Percentiles rank a stretch among this genome's conserved stretches.
Conservation (phyloP, 1,140 invertebrate genomes). For the Heliconius congener region DNA sequence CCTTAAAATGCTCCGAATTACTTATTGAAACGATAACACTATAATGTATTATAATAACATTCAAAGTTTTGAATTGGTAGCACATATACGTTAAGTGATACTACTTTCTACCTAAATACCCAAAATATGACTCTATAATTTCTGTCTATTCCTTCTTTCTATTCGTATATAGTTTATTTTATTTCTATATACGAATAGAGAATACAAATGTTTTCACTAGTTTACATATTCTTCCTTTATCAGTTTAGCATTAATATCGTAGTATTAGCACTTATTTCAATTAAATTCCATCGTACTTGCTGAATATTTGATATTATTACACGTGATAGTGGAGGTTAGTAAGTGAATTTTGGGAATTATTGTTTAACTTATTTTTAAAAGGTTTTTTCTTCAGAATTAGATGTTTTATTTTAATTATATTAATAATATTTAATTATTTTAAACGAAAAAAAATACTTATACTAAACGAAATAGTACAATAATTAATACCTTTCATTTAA, state of each 20-base stretch:
- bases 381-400: neutral
- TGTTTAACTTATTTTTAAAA: neutral
- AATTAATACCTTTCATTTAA: neutral
- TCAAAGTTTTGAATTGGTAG: neutral
- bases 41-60: neutral
- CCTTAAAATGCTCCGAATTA: too few relatives aligned
- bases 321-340: neutral
- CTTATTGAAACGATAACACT: too few relatives aligned
- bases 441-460: neutral
- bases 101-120: neutral
- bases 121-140: too few relatives aligned
- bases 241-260: neutral
- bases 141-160: too few relatives aligned
- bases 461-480: neutral
- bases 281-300: neutral
- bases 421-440: neutral
- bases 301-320: neutral
- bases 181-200: too few relatives aligned
- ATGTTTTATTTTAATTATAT: neutral
- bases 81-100: neutral
- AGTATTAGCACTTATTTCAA: conserved; percentile 12
- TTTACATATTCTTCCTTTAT: neutral
- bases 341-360: neutral
- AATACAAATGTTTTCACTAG: neutral
- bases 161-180: too few relatives aligned